Percentiles rank a stretch among this genome's conserved stretches.
phyloP scores from a whole-genome alignment of 2,113 vertebrate genomes.

The Vimba vimba region DNA sequence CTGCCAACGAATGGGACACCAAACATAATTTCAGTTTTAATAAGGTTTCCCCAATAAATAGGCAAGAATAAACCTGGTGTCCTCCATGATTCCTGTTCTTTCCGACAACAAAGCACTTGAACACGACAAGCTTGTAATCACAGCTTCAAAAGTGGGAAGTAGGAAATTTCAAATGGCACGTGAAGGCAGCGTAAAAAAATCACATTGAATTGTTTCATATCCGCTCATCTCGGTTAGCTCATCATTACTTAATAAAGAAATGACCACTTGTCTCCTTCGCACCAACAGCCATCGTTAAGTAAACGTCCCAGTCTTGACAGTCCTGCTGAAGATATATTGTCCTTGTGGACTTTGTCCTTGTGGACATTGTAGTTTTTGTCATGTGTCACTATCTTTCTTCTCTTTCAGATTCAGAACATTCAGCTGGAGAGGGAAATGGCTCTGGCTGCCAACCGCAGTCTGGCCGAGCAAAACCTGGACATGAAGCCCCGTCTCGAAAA shows the following conservation, averaged over 20 bases:
- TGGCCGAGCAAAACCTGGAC: constrained; percentile 91
- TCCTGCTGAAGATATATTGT: not conserved
- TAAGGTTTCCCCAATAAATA: no score
- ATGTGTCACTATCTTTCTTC: not conserved
- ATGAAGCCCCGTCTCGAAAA: constrained; percentile 83
- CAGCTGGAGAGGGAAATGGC: constrained; percentile 95
- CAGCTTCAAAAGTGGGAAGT: no score
- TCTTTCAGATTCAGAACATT: constrained; percentile 86
- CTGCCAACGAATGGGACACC: no score
- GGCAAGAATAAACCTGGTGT: no score
- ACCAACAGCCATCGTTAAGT: not conserved
- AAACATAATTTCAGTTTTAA: no score
- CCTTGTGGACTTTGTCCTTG: not conserved
- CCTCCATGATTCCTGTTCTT: no score
- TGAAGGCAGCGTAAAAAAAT: not conserved
- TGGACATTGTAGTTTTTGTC: not conserved
- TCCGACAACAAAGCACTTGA: no score
- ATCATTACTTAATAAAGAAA: not conserved
- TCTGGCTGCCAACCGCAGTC: constrained; percentile 89
- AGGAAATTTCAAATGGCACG: no score
- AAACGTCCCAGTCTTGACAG: not conserved
- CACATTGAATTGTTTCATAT: not conserved
- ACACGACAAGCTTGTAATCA: no score
- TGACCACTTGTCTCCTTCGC: not conserved
- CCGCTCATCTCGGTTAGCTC: not conserved